Base-by-base conservation (phyloP, 2,888 invertebrate genomes). In the Ormyrus nitidulus region DNA sequence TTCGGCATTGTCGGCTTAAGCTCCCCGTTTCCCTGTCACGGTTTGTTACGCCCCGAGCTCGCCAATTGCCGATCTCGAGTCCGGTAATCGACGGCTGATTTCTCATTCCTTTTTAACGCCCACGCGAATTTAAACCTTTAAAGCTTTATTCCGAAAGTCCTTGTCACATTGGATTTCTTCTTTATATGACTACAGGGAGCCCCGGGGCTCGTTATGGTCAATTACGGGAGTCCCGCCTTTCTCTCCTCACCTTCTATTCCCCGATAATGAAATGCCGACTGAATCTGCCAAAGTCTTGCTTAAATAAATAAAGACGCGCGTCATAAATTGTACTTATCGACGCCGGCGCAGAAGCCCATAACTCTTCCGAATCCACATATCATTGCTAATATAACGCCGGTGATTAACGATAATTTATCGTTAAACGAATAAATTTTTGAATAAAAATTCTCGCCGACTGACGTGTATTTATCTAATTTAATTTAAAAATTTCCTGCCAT, bases 11-110 rank as follows among this genome's bases (percentile, higher is more conserved):
- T 74, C 56, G 64, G 13, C 49, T 58, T n/a, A 46, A 64, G 54
- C 56, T 65, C n/a, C 61, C 61, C n/a, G 46, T 46, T 70, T 48
- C 6, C 51, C 3, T 49, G 61, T 77, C 19, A 56, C 68, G 79
- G 74, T 75, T 75, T 75, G 79, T 79, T 75, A 75, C 72, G 44
- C 69, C 11, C 53, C 59, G 46, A 51, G 65, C 69, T 8, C n/a
- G 53, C 6, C 34, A 34, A 34, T 34, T 34, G 34, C 34, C 34
- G 34, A 34, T 34, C 34, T 4, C n/a, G 19, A 48, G 64, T 2
- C 70, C 79, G 65, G 70, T 66, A 80, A 76, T 80, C 75, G 70
- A 53, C 13, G 70, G 66, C 13, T 76, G 71, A 76, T 76, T 80
- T 76, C 61, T 71, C 71, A 76, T 76, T 76, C 66, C 75, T 58